Conservation (phyloP, 2,113 vertebrate species). For the Clarias gariepinus region DNA sequence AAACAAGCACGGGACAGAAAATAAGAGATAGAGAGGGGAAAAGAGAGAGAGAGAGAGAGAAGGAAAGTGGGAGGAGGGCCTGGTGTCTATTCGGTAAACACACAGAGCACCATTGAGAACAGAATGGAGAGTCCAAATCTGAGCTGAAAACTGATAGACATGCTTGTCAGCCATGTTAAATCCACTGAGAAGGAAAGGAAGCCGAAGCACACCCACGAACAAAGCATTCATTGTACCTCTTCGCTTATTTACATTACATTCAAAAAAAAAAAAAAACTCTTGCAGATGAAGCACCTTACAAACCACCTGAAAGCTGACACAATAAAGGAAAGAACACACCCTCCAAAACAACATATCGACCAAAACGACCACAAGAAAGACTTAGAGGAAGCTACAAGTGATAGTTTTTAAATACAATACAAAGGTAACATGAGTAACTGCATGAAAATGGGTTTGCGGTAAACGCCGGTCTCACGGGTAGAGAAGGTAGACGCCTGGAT, state of each 20-base stretch:
- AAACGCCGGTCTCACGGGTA: neutral
- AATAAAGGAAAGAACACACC: neutral
- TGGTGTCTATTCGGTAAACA: slow-evolving; percentile 62
- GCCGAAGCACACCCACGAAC: slow-evolving; percentile 13
- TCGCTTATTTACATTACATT: neutral
- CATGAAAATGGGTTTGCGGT: neutral
- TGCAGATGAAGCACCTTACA: neutral
- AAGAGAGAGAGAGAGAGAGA: neutral
- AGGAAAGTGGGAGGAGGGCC: slow-evolving; percentile 48
- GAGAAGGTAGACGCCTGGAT: neutral
- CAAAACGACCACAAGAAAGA: neutral
- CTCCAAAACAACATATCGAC: neutral
- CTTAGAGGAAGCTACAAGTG: neutral
- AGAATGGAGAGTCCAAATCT: slow-evolving; percentile 53
- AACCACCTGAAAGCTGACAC: neutral
- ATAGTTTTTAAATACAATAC: neutral
- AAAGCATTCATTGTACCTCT: neutral
- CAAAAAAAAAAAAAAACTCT: neutral
- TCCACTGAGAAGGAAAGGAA: slow-evolving; percentile 58
- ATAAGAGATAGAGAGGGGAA: neutral
- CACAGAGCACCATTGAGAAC: slow-evolving; percentile 71
- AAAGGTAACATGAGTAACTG: neutral
- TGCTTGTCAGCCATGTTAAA: slow-evolving; percentile 59
- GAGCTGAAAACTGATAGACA: slow-evolving; percentile 68
- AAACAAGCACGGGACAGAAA: slow-evolving; percentile 3